Conservation (phyloP, 2,797 vertebrate genomes). For the Synanceia verrucosa region DNA sequence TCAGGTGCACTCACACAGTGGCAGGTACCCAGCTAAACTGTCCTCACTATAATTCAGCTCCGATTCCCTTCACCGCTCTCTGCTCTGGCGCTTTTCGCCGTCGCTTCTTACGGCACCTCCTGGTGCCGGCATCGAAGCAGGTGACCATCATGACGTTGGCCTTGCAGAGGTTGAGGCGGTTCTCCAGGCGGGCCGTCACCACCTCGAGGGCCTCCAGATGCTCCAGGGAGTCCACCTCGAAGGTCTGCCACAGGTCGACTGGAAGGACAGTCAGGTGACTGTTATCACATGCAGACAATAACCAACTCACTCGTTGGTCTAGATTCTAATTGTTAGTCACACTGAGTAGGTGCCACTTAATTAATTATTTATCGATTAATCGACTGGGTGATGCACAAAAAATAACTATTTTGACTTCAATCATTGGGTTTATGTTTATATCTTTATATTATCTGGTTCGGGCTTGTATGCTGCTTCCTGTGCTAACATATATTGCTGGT, state of each 20-base stretch:
- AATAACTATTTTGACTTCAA: no score
- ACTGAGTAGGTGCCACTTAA: no score
- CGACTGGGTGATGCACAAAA: no score
- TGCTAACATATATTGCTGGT: not conserved
- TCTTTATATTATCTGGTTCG: not conserved
- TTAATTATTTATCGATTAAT: no score
- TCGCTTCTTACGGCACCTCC: conserved; percentile 73
- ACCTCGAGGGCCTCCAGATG: conserved; percentile 91
- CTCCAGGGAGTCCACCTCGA: conserved; percentile 92
- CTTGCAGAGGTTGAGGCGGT: conserved; percentile 90
- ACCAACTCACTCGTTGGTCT: no score
- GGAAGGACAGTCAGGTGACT: conserved; percentile 25
- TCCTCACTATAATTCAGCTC: conserved; percentile 1
- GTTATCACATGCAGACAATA: not conserved
- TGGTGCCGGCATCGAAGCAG: conserved; percentile 88
- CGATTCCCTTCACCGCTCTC: conserved; percentile 37
- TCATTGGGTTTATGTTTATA: no score
- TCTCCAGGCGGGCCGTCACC: conserved; percentile 89
- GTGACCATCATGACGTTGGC: conserved; percentile 94
- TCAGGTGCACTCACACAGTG: not conserved
- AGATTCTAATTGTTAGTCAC: no score
- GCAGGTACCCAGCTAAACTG: not conserved
- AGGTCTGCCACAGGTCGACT: conserved; percentile 92
- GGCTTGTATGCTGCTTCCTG: not conserved
- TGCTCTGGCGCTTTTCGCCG: conserved; percentile 24